phyloP scores from a whole-genome alignment of 2,888 invertebrate species.

The Steinernema hermaphroditum region DNA sequence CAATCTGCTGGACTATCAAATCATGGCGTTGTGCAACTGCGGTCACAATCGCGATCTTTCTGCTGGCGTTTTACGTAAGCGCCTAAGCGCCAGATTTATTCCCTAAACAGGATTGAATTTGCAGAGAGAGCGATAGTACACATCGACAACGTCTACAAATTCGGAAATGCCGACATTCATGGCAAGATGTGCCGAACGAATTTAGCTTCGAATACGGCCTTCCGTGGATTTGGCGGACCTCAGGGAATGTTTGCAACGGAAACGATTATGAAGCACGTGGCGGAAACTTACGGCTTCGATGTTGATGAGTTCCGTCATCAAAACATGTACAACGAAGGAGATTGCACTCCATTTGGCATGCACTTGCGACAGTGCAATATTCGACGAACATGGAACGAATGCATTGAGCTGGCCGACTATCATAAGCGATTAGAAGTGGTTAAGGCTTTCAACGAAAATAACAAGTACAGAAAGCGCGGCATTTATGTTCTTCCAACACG shows the following conservation, averaged over 20 bases:
- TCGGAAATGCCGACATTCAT: slow-evolving; percentile 77
- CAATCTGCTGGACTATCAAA: slow-evolving; percentile 76
- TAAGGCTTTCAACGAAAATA: slow-evolving; percentile 65
- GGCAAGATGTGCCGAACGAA: slow-evolving; percentile 80
- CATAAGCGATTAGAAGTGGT: slow-evolving; percentile 57
- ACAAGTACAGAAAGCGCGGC: slow-evolving; percentile 59
- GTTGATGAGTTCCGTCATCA: slow-evolving; percentile 70
- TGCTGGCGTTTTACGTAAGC: slow-evolving; percentile 64
- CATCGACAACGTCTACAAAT: slow-evolving; percentile 80
- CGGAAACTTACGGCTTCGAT: slow-evolving; percentile 68
- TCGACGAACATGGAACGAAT: slow-evolving; percentile 67
- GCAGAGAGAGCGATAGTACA: slow-evolving; percentile 82
- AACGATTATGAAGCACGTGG: slow-evolving; percentile 78
- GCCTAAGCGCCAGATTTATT: neutral
- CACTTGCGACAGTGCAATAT: slow-evolving; percentile 75
- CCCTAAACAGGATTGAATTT: slow-evolving; percentile 66
- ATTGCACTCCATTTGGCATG: slow-evolving; percentile 79
- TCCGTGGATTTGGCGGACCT: slow-evolving; percentile 87
- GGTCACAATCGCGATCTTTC: slow-evolving; percentile 84
- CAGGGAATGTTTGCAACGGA: slow-evolving; percentile 87
- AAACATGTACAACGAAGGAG: slow-evolving; percentile 82
- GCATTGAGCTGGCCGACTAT: slow-evolving; percentile 63
- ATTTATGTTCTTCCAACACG: slow-evolving; percentile 62
- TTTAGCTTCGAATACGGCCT: slow-evolving; percentile 87
- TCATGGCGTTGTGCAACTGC: slow-evolving; percentile 79